These are phyloP conservation scores for Arctia plantaginis DNA, from an alignment of 2,888 invertebrate genomes.

Conservation along the genomic window DNA sequence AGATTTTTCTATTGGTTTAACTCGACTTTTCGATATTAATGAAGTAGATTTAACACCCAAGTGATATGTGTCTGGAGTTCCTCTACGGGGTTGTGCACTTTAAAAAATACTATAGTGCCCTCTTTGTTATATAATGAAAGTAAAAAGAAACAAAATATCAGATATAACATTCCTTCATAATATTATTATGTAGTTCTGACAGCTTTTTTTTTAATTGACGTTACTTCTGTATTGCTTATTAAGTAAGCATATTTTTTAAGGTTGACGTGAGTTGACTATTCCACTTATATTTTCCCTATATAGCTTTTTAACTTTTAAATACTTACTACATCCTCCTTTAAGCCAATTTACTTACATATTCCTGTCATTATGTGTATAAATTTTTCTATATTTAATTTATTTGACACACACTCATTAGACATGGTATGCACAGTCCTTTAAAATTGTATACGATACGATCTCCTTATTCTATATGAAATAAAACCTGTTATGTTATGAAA, in stretches of 20 bases:
- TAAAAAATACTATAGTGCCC: no score
- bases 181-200: neutral
- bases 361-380: no score
- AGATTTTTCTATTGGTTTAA: neutral
- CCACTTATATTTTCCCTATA: neutral
- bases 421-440: neutral
- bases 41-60: neutral
- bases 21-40: neutral
- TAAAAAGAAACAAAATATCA: neutral
- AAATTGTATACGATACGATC: neutral
- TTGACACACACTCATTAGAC: no score
- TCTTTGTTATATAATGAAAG: neutral
- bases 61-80: neutral
- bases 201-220: neutral
- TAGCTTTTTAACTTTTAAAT: neutral
- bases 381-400: no score
- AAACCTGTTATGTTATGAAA: no score
- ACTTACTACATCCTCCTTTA: neutral
- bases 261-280: neutral
- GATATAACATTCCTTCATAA: neutral
- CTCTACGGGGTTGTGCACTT: neutral
- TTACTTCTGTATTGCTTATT: neutral
- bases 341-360: no score
- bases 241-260: neutral
- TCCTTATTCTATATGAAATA: neutral